These are phyloP conservation scores for Xiphorhynchus elegans DNA, from an alignment of 2,113 vertebrate genomes.

Conservation along the genomic window DNA sequence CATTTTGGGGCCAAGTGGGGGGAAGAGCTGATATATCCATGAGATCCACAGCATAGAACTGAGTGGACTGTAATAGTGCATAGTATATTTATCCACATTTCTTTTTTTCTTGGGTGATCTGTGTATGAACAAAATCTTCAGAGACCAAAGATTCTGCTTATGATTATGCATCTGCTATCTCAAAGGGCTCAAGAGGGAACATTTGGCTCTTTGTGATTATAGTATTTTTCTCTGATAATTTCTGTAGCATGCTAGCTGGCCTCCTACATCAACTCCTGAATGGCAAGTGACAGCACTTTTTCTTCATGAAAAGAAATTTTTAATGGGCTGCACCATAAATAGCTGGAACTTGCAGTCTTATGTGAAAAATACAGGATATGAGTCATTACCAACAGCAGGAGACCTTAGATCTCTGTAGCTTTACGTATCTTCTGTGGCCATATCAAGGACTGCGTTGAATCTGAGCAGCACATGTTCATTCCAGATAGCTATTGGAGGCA, in stretches of 20 bases:
- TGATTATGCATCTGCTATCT: slow-evolving; percentile 26
- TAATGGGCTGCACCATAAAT: slow-evolving; percentile 66
- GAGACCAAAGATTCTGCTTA: neutral
- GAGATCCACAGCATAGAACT: neutral
- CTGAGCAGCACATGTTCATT: neutral
- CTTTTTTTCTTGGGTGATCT: neutral
- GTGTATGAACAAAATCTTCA: neutral
- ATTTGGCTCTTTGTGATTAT: slow-evolving; percentile 40
- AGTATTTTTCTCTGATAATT: slow-evolving; percentile 62
- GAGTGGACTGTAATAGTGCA: neutral
- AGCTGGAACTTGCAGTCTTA: slow-evolving; percentile 66
- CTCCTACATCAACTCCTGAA: slow-evolving; percentile 59
- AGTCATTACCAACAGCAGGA: slow-evolving; percentile 62
- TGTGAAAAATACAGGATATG: slow-evolving; percentile 59
- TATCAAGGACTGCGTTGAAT: slow-evolving; percentile 10
- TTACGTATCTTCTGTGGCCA: neutral
- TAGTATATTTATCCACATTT: neutral
- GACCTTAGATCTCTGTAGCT: slow-evolving; percentile 46
- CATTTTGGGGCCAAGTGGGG: neutral
- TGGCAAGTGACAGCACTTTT: slow-evolving; percentile 53
- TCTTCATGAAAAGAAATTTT: slow-evolving; percentile 58
- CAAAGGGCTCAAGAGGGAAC: slow-evolving; percentile 21
- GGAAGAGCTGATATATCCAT: neutral
- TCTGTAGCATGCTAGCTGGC: slow-evolving; percentile 30
- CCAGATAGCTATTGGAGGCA: neutral